Evolutionary conservation across 2,113 vertebrate species (phyloP).

Genomic region (Solenodon paradoxus): DNA sequence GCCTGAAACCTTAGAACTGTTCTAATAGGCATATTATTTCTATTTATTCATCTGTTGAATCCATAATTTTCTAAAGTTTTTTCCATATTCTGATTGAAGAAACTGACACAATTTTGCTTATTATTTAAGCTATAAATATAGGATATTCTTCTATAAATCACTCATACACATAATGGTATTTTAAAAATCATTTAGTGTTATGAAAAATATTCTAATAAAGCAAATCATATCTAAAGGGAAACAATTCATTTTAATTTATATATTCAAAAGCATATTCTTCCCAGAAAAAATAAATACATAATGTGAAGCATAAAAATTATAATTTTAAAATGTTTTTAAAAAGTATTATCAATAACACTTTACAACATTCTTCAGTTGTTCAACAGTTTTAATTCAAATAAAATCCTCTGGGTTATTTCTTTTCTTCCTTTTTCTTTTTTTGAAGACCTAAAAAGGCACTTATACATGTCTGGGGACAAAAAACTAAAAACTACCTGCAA

Average conservation of each 20-base stretch:
- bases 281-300: neutral
- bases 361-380: neutral
- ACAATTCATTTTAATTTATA: neutral
- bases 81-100: neutral
- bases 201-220: neutral
- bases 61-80: neutral
- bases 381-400: constrained; percentile 23
- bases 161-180: neutral
- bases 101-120: constrained; percentile 19
- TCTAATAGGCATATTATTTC: neutral
- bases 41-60: neutral
- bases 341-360: neutral
- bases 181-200: neutral
- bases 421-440: neutral
- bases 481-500: neutral
- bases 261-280: neutral
- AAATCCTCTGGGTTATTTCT: neutral
- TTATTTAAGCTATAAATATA: neutral
- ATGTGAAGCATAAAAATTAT: neutral
- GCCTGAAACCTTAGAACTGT: neutral
- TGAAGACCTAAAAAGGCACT: neutral
- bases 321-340: too few relatives aligned
- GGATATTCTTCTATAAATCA: neutral
- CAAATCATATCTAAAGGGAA: constrained; percentile 1
- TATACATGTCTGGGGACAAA: neutral